Base-by-base conservation (phyloP, 2,797 vertebrate genomes). In the Staurois parvus region DNA sequence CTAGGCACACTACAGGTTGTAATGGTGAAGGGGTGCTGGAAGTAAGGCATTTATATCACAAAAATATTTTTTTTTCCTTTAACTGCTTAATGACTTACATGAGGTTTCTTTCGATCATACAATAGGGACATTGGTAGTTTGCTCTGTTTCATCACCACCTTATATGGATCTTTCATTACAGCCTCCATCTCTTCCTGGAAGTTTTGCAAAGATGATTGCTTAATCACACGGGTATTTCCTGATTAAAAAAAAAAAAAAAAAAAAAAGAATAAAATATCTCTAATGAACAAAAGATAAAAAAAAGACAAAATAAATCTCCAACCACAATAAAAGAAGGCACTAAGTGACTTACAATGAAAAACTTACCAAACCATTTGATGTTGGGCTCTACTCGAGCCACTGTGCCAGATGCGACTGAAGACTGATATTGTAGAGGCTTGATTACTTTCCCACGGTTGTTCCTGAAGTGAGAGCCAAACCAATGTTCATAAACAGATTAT, bases 301-400 rank as follows among this genome's bases (percentile, higher is more conserved):
- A 24, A 52, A 59, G 0, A 59, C 1, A 9, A 8, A 59, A 8
- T 5, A 37, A 1, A 37, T 37, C 30, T n/a, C 2, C 6, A 10
- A 29, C 24, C 37, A 40, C 69, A 37, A 34, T 28, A 19, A 28
- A 6, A 72, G 17, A 72, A 37, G 37, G 11, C 12, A 45, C 0
- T 9, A 12, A 10, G 67, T 30, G 3, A 72, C 15, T 24, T 29
- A 48, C 21, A 26, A 12, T 0, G 28, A 19, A 7, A 26, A 32
- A 81, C 97, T 96, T 89, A 99, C 98, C 92, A 91, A 99, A 99
- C 98, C 98, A 99, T 78, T 99, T 99, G 90, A 99, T 99, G 91
- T 99, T 99, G 4, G 98, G 98, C 87, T 99, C 98, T 84, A 99
- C 98, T 91, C 98, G 94, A 2, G 98, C 98, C 0, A 97, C 95